Evolutionary conservation across 2,797 vertebrate genomes (phyloP).

Genomic region (Manis pentadactyla): DNA sequence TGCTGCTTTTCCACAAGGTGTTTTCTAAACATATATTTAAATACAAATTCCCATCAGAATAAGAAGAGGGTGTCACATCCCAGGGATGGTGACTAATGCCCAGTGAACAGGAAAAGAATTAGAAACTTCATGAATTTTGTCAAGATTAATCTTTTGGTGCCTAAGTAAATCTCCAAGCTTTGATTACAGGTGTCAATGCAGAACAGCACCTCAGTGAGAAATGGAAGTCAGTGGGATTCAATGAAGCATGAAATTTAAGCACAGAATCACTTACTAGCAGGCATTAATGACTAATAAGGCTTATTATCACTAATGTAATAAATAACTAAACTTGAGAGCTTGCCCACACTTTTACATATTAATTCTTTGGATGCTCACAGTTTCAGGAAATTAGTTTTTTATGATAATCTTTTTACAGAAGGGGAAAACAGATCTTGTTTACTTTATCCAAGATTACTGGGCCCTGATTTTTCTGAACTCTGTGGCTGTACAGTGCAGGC

Average conservation of each 20-base stretch:
- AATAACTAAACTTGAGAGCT: conserved; percentile 59
- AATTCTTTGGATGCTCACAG: conserved; percentile 15
- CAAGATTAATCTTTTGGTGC: conserved; percentile 50
- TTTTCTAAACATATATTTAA: conserved; percentile 54
- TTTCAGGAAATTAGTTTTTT: background rate
- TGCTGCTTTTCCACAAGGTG: background rate
- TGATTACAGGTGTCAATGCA: conserved; percentile 57
- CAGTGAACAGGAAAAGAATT: background rate
- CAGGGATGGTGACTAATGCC: background rate
- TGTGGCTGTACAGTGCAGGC: background rate
- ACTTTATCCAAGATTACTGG: background rate
- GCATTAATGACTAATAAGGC: conserved; percentile 60
- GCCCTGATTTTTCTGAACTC: conserved; percentile 58
- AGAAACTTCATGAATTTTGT: conserved; percentile 56
- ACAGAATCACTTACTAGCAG: conserved; percentile 51
- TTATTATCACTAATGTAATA: conserved; percentile 50
- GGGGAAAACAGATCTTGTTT: background rate
- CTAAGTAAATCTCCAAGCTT: conserved; percentile 69
- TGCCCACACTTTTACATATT: conserved; percentile 49
- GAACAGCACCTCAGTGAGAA: conserved; percentile 45
- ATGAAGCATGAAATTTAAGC: conserved; percentile 68
- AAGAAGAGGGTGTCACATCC: conserved; percentile 15
- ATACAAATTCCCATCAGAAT: conserved; percentile 21
- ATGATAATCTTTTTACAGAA: conserved; percentile 10
- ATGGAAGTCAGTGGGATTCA: conserved; percentile 37